Conservation (phyloP, 2,113 vertebrate species). For the Pterocles burchelli region DNA sequence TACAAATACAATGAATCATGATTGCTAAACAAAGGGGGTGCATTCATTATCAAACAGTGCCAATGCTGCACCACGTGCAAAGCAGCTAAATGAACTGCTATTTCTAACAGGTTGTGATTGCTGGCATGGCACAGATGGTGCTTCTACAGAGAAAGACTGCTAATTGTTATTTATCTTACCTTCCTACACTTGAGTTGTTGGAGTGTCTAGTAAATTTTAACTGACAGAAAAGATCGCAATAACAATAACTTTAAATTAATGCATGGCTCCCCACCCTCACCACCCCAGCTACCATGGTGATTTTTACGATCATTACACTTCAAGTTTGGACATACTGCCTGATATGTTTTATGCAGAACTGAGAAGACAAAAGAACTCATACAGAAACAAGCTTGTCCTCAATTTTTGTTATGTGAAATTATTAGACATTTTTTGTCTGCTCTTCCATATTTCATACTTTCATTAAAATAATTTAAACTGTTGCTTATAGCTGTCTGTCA, state of each 20-base stretch:
- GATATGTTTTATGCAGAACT: neutral
- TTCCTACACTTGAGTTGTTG: neutral
- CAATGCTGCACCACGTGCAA: neutral
- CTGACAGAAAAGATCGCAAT: neutral
- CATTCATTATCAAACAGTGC: neutral
- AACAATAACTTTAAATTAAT: neutral
- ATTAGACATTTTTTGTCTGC: neutral
- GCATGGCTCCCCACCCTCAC: neutral
- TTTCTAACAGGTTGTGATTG: neutral
- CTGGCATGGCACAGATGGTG: neutral
- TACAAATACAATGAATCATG: neutral
- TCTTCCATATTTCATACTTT: neutral
- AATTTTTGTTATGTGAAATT: neutral
- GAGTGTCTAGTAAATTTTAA: neutral
- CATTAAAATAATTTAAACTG: neutral
- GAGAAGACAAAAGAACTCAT: neutral
- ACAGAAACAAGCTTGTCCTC: neutral
- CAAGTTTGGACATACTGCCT: neutral
- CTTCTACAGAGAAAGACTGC: neutral
- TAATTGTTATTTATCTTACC: constrained; percentile 15
- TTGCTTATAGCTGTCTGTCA: neutral
- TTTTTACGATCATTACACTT: neutral
- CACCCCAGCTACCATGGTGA: neutral
- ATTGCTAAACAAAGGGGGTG: neutral
- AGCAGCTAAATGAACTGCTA: neutral